Conservation (phyloP, 2,113 vertebrate species). For the Larimichthys crocea region DNA sequence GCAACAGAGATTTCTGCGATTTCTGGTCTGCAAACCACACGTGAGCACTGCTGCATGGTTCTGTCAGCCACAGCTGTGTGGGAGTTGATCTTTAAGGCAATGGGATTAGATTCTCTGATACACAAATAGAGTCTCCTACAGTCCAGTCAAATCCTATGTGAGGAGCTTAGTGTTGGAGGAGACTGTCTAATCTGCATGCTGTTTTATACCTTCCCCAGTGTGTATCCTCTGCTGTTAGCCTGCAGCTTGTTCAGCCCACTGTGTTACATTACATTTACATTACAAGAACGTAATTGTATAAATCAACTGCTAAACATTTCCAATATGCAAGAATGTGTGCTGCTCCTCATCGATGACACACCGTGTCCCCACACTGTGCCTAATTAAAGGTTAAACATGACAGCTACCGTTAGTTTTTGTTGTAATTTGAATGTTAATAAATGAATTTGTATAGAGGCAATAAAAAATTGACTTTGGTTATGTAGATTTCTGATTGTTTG, state of each 20-base stretch:
- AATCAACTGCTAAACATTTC: background rate
- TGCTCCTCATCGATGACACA: too few species aligned
- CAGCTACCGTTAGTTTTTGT: too few species aligned
- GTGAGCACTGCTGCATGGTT: background rate
- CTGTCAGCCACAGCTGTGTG: constrained; percentile 11
- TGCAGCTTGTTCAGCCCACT: background rate
- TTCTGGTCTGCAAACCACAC: background rate
- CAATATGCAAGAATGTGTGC: too few species aligned
- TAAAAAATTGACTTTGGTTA: too few species aligned
- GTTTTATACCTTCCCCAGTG: background rate
- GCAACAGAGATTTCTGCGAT: too few species aligned
- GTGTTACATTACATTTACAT: background rate
- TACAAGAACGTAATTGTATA: background rate
- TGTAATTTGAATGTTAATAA: too few species aligned
- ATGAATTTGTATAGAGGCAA: too few species aligned
- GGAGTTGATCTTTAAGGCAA: constrained; percentile 58
- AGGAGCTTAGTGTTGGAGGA: constrained; percentile 49
- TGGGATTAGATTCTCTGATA: constrained; percentile 72
- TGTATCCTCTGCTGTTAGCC: background rate
- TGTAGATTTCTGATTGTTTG: too few species aligned
- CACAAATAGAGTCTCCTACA: constrained; percentile 71
- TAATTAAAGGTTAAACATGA: too few species aligned
- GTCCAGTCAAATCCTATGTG: constrained; percentile 62
- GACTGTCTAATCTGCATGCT: background rate
- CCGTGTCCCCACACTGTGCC: too few species aligned